A percentile compares a stretch with the other conserved stretches of the same genome.
These are phyloP conservation scores for Hydraecia micacea DNA, from an alignment of 2,888 invertebrate genomes.

Conservation along the genomic window DNA sequence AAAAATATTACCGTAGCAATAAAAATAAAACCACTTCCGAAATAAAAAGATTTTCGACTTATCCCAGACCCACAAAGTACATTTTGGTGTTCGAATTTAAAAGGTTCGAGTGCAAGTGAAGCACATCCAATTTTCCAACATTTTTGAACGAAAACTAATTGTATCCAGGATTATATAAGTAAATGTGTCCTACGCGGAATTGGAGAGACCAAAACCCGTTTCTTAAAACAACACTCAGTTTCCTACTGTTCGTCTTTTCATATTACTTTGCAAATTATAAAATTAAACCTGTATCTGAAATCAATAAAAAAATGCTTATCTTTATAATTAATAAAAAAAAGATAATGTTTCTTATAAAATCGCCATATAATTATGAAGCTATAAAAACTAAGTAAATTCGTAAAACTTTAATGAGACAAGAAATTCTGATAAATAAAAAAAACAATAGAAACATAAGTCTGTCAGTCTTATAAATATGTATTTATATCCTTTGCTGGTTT, in stretches of 20 bases:
- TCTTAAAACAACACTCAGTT: not conserved
- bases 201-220: not conserved
- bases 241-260: not conserved
- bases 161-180: not conserved
- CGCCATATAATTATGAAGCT: not conserved
- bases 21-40: not conserved
- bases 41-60: not conserved
- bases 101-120: not conserved
- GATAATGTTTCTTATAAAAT: not conserved
- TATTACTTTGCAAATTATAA: not conserved
- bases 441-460: slow-evolving; percentile 19
- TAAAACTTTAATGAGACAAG: not conserved
- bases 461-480: slow-evolving; percentile 30
- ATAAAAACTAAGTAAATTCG: not conserved
- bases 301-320: not conserved
- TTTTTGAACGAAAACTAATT: too few relatives aligned
- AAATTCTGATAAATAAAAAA: slow-evolving; percentile 15
- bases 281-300: not conserved
- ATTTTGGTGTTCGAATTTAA: too few relatives aligned
- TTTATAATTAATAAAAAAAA: not conserved
- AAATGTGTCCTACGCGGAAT: not conserved
- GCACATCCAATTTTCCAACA: not conserved
- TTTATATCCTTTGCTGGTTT: slow-evolving; percentile 33
- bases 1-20: not conserved
- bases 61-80: too few relatives aligned